A percentile compares a stretch with the other conserved stretches of the same genome.
Conservation (phyloP, 2,797 vertebrate species). For the Gymnothorax reevesii region DNA sequence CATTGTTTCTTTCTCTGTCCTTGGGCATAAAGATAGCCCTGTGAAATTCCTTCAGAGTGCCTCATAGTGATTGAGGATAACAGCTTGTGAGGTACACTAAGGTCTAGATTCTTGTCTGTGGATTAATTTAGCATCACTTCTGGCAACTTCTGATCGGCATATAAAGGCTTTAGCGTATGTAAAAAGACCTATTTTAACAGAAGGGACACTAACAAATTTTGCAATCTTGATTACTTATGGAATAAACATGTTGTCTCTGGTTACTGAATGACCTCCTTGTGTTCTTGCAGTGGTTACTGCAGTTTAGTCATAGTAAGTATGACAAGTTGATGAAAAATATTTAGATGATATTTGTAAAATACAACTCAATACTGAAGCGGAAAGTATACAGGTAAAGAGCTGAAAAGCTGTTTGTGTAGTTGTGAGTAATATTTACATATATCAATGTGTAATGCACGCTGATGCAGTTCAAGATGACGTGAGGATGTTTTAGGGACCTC, state of each 20-base stretch:
- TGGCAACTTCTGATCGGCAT: not conserved
- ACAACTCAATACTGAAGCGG: not conserved
- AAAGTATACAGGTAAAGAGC: not conserved
- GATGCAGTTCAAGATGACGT: not conserved
- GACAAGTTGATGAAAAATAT: not conserved
- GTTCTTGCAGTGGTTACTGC: not conserved
- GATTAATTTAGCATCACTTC: slow-evolving; percentile 7
- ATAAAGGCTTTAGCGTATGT: not conserved
- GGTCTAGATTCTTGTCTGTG: slow-evolving; percentile 21
- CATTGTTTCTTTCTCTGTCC: slow-evolving; percentile 45
- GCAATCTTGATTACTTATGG: not conserved
- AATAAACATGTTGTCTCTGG: not conserved
- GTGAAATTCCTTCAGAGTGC: slow-evolving; percentile 47
- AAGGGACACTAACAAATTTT: not conserved
- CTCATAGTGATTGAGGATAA: slow-evolving; percentile 57
- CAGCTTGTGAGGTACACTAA: slow-evolving; percentile 43
- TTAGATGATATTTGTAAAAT: not conserved
- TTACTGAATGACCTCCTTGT: not conserved
- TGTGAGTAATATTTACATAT: too few relatives aligned
- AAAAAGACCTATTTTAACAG: not conserved
- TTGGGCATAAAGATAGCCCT: slow-evolving; percentile 50
- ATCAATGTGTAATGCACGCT: not conserved
- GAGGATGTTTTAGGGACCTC: not conserved
- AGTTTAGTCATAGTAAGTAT: not conserved
- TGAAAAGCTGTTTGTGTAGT: not conserved